Evolutionary conservation across 2,113 vertebrate species (phyloP).

Genomic region (Alethe castanea): DNA sequence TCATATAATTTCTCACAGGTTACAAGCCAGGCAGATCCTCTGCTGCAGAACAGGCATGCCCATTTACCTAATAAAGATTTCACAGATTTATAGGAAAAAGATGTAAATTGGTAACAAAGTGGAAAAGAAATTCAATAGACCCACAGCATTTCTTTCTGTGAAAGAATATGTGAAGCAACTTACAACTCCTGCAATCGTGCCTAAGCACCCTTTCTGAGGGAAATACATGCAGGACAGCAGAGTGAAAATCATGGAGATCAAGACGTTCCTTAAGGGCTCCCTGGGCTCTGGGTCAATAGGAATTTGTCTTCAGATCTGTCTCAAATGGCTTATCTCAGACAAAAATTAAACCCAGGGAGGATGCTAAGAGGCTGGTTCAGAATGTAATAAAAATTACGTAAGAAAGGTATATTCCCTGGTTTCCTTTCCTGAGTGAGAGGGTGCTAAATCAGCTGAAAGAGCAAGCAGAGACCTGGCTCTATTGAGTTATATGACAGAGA

Average conservation of each 20-base stretch:
- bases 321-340: not conserved
- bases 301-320: not conserved
- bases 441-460: conserved; percentile 3
- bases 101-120: not conserved
- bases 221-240: not conserved
- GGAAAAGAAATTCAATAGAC: not conserved
- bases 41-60: not conserved
- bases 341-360: not conserved
- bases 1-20: not conserved
- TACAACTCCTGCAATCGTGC: not conserved
- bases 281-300: not conserved
- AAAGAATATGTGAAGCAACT: accelerated
- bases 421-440: not conserved
- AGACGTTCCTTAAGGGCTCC: not conserved
- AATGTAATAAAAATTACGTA: not conserved
- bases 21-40: not conserved
- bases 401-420: not conserved
- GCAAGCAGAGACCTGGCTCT: not conserved
- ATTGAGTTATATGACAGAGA: not conserved
- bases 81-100: not conserved
- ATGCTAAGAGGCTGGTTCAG: not conserved
- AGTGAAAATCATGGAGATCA: not conserved
- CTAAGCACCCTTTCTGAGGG: not conserved
- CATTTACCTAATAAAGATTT: not conserved
- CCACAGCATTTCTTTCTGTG: not conserved